Evolutionary conservation across 1,140 invertebrate species (phyloP), one percentile per base, ranked within the genome.

Genomic region (Tetraneura akinire): DNA sequence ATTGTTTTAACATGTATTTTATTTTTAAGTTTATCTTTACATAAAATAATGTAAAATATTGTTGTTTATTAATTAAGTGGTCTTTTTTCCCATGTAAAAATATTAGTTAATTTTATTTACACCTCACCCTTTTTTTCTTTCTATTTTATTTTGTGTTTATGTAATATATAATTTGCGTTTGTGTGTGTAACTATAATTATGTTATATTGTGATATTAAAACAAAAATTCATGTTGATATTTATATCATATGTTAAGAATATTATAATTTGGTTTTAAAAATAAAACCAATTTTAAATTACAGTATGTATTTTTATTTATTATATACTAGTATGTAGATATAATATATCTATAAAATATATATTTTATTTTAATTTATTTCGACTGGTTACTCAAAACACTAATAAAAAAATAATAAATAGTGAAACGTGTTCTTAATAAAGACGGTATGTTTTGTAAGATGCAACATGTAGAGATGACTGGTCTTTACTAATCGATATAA

Each of bases 41-140:
- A 18, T 37, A 55, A 55, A 45, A 47, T 11, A 45, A 78, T 78
- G 55, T 78, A 78, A 45, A 47, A 62, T 62, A 78, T 78, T 78
- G 74, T 78, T 78, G 74, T 78, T 57, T 26, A 45, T 78, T 78
- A 29, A 78, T 21, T 78, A 62, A 62, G 37, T 62, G 37, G 18
- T n/a, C 21, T 23, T 45, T 47, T 32, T 78, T 0, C 26, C 18
- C 29, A 13, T 55, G 51, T 76, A 76, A 32, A 76, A 76, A 76
- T 42, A 29, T 37, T 37, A 37, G 32, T 66, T 26, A 21, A 21
- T 74, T 55, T 47, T 57, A 37, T 78, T 78, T 74, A 23, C 13
- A 78, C 23, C 26, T 64, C 29, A 29, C 64, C 29, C 45, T 16
- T 49, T 51, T 49, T 23, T 47, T 37, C 32, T 37, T 37, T 37